A percentile compares a stretch with the other conserved stretches of the same genome.
Conservation (phyloP, 35 echinoderm and acorn worm genomes). For the Apostichopus californicus region DNA sequence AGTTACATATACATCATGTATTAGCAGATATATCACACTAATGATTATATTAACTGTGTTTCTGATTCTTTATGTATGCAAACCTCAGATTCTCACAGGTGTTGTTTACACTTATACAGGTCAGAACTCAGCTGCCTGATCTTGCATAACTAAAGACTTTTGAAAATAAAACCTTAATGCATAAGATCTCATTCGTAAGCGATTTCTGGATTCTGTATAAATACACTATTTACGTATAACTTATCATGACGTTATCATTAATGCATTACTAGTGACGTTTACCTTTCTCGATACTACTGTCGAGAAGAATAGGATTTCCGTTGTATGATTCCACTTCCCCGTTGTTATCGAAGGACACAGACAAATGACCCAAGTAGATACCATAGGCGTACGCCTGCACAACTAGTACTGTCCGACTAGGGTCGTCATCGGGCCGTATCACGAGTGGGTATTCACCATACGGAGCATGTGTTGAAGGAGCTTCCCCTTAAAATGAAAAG, state of each 20-base stretch:
- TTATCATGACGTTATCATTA: neutral
- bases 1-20: too few relatives aligned
- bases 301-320: constrained; percentile 91
- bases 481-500: constrained; percentile 1
- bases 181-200: neutral
- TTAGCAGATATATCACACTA: too few relatives aligned
- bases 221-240: neutral
- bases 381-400: constrained; percentile 86
- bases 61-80: too few relatives aligned
- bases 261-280: neutral
- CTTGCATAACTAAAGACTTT: too few relatives aligned
- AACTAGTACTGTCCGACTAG: constrained; percentile 57
- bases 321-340: constrained; percentile 66
- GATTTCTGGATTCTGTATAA: neutral
- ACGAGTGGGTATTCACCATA: constrained; percentile 80
- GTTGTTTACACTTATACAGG: too few relatives aligned
- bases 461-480: constrained; percentile 45
- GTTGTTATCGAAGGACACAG: constrained; percentile 78
- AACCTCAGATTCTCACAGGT: too few relatives aligned
- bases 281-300: constrained; percentile 77
- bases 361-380: constrained; percentile 83
- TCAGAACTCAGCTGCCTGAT: too few relatives aligned
- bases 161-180: neutral
- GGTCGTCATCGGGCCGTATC: constrained; percentile 70
- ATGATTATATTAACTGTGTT: too few relatives aligned